Percentiles rank a stretch among this genome's conserved stretches.
These are phyloP conservation scores for Belgica antarctica DNA, from an alignment of 2,888 invertebrate genomes.

Conservation along the genomic window DNA sequence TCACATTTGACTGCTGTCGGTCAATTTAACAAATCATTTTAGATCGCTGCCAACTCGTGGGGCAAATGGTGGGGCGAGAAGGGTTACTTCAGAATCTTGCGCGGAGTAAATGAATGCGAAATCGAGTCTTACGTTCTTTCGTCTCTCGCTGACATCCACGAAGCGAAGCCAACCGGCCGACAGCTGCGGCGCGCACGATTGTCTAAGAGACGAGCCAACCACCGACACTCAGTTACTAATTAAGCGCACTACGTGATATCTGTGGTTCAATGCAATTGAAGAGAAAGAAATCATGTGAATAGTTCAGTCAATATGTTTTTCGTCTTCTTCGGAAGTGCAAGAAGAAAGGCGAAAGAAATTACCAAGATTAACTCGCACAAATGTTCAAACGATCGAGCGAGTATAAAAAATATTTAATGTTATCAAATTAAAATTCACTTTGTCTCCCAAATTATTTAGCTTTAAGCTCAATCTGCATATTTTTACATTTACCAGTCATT, in stretches of 20 bases:
- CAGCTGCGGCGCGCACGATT: not conserved
- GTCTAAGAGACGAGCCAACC: not conserved
- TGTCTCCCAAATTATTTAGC: not conserved
- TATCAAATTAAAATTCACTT: not conserved
- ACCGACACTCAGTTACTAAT: not conserved
- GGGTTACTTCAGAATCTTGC: slow-evolving; percentile 83
- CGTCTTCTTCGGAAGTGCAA: not conserved
- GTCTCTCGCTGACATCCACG: slow-evolving; percentile 51
- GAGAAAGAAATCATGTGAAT: too few species aligned
- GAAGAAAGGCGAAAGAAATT: not conserved
- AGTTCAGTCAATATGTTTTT: not conserved
- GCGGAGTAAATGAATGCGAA: slow-evolving; percentile 82
- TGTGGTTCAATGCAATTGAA: not conserved
- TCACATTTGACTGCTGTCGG: slow-evolving; percentile 26
- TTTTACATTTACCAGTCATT: too few species aligned
- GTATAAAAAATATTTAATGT: not conserved
- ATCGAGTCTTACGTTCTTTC: slow-evolving; percentile 88
- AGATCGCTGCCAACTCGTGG: slow-evolving; percentile 95
- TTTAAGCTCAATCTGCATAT: too few species aligned
- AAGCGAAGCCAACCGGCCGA: not conserved
- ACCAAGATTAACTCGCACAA: slow-evolving; percentile 6
- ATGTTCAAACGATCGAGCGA: not conserved
- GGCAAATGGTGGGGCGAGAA: slow-evolving; percentile 64
- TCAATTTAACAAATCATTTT: slow-evolving; percentile 48
- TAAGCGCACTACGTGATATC: slow-evolving; percentile 25